Conservation (phyloP, 1,140 invertebrate species). For the Campodea augens region DNA sequence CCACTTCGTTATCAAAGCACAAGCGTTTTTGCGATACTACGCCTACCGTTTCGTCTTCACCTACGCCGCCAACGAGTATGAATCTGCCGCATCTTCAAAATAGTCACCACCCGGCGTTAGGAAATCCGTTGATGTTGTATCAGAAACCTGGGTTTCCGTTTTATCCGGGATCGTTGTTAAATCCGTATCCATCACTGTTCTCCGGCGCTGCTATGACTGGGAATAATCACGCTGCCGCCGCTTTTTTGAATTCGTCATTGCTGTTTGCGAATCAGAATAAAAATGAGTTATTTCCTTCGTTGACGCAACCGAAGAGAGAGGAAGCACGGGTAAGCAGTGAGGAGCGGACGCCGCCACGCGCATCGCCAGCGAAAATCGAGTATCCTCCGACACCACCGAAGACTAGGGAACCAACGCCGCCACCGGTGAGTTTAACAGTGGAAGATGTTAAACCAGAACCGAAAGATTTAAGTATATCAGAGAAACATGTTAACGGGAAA, state of each 20-base stretch:
- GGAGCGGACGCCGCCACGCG: no score
- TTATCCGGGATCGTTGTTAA: constrained; percentile 36
- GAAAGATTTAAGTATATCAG: no score
- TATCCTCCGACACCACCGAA: no score
- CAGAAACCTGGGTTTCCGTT: constrained; percentile 33
- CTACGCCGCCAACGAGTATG: constrained; percentile 20
- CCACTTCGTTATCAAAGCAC: constrained; percentile 64
- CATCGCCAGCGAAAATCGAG: no score
- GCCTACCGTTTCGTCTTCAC: no score
- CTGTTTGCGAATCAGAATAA: constrained; percentile 20
- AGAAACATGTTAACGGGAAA: no score
- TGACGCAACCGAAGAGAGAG: not conserved
- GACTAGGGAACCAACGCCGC: no score
- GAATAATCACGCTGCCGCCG: constrained; percentile 18
- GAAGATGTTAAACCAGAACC: no score
- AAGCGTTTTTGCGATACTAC: constrained; percentile 64
- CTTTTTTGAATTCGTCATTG: constrained; percentile 31
- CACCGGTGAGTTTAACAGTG: no score
- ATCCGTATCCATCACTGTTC: constrained; percentile 18
- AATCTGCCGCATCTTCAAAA: not conserved
- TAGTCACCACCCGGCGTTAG: constrained; percentile 5
- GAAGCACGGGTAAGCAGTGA: not conserved
- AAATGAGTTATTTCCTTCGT: not conserved
- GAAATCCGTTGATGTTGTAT: constrained; percentile 44
- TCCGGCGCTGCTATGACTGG: constrained; percentile 20